Evolutionary conservation across 2,113 vertebrate genomes (phyloP).

Genomic region (Coptodon bakossiorum): DNA sequence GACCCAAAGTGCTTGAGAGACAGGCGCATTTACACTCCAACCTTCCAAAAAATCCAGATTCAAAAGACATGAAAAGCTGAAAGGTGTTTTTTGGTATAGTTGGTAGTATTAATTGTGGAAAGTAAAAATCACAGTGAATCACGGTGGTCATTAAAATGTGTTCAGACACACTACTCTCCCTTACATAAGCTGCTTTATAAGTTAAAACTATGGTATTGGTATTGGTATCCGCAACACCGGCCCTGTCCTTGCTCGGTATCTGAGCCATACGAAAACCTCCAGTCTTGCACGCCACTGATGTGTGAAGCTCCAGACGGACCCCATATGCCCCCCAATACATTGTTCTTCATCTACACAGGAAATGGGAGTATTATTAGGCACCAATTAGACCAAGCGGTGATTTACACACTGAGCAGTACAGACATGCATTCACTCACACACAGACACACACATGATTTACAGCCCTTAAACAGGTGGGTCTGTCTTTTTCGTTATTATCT

Average conservation of each 20-base stretch:
- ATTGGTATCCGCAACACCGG: background rate
- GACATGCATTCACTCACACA: background rate
- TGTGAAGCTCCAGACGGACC: conserved; percentile 15
- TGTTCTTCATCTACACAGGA: conserved; percentile 40
- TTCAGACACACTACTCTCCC: background rate
- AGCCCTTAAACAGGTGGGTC: conserved; percentile 29
- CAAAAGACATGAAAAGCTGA: background rate
- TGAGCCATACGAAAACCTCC: background rate
- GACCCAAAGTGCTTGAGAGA: background rate
- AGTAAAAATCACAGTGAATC: background rate
- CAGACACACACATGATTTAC: conserved; percentile 13
- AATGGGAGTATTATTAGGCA: conserved; percentile 59
- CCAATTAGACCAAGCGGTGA: conserved; percentile 49
- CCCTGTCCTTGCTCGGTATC: background rate
- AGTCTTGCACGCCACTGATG: background rate
- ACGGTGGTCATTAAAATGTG: background rate
- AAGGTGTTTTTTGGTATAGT: background rate
- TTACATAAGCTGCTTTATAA: background rate
- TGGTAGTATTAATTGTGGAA: background rate
- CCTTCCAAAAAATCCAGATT: background rate
- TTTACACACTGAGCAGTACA: conserved; percentile 35
- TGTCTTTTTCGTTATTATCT: background rate
- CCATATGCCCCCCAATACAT: conserved; percentile 32
- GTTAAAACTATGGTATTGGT: background rate
- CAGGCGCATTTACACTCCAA: background rate